phyloP scores from a whole-genome alignment of 2,888 invertebrate species.

The Drosophila imparisetae region DNA sequence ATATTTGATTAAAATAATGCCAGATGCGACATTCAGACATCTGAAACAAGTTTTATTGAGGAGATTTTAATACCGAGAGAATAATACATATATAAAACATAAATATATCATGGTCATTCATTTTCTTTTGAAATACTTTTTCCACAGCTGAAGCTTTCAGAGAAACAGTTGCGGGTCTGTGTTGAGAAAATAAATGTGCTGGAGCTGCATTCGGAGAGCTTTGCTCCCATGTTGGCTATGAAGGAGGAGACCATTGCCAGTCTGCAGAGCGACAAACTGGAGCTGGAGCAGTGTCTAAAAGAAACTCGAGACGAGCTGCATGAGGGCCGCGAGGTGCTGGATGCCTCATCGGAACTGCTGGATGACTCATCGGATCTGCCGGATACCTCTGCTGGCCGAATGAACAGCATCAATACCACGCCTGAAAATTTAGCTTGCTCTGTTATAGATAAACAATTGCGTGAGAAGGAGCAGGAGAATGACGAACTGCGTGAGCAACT shows the following conservation, averaged over 20 bases:
- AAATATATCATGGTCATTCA: background rate
- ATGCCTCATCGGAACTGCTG: constrained; percentile 76
- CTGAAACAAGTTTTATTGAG: background rate
- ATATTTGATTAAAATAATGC: background rate
- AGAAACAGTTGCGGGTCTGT: constrained; percentile 64
- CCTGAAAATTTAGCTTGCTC: constrained; percentile 83
- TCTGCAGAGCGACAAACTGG: constrained; percentile 73
- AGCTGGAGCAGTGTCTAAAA: constrained; percentile 80
- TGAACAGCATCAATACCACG: constrained; percentile 67
- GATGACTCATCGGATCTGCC: constrained; percentile 72
- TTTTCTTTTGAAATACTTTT: background rate
- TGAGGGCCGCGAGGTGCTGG: constrained; percentile 69
- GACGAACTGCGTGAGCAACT: constrained; percentile 60
- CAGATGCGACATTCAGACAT: background rate
- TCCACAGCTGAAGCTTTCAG: constrained; percentile 63
- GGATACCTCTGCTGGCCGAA: constrained; percentile 53
- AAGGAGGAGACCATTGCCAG: constrained; percentile 62
- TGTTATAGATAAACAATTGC: constrained; percentile 83
- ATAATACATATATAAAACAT: background rate
- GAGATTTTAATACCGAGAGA: background rate
- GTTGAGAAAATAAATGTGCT: constrained; percentile 70
- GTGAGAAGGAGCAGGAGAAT: constrained; percentile 83
- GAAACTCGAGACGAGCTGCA: constrained; percentile 72
- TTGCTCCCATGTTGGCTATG: constrained; percentile 47
- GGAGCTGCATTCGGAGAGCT: constrained; percentile 66